Conservation (phyloP, 2,797 vertebrate genomes). For the Holocentrus rufus region DNA sequence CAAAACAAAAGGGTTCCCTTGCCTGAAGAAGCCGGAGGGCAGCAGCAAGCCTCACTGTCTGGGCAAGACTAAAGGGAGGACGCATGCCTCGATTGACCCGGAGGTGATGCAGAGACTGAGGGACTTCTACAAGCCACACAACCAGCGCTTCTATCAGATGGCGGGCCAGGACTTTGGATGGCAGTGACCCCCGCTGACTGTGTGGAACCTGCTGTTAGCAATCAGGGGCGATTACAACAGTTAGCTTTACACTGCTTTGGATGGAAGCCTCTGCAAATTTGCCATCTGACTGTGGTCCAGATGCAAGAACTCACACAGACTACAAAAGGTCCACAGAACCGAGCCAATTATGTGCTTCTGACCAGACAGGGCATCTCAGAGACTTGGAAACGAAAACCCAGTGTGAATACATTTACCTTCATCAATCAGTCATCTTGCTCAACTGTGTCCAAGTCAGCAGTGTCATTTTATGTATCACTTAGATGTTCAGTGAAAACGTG, state of each 20-base stretch:
- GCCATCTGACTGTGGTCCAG: slow-evolving; percentile 16
- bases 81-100: slow-evolving; percentile 78
- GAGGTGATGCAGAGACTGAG: slow-evolving; percentile 79
- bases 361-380: slow-evolving; percentile 37
- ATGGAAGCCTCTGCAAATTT: slow-evolving; percentile 23
- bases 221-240: neutral
- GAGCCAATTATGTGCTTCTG: slow-evolving; percentile 12
- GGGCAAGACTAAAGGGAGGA: slow-evolving; percentile 85
- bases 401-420: slow-evolving; percentile 28
- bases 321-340: slow-evolving; percentile 13
- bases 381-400: slow-evolving; percentile 24
- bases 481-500: slow-evolving; percentile 34
- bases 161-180: slow-evolving; percentile 85
- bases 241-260: slow-evolving; percentile 6
- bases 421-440: slow-evolving; percentile 34
- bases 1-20: slow-evolving; percentile 88
- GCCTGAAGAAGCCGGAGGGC: slow-evolving; percentile 86
- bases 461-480: slow-evolving; percentile 27
- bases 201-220: neutral
- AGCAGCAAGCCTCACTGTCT: slow-evolving; percentile 86
- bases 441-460: slow-evolving; percentile 17
- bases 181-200: slow-evolving; percentile 72
- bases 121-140: slow-evolving; percentile 85
- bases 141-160: slow-evolving; percentile 85
- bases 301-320: slow-evolving; percentile 7